Conservation (phyloP, 1,140 invertebrate genomes). For the Drosophila yakuba region DNA sequence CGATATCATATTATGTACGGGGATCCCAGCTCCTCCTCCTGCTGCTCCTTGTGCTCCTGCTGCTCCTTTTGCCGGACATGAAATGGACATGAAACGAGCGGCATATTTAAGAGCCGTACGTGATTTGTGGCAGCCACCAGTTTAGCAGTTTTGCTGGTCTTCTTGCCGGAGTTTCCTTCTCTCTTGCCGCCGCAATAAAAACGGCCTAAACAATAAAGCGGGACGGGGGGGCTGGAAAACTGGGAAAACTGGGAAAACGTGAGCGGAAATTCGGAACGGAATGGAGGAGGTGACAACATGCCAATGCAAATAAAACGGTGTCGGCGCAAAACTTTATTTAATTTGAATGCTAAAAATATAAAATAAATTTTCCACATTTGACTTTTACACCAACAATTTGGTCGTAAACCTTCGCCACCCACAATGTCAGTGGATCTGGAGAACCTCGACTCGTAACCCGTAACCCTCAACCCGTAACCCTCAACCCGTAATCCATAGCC, state of each 20-base stretch:
- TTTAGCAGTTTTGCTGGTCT: not conserved
- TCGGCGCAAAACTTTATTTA: conserved; percentile 70
- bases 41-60: too few relatives aligned
- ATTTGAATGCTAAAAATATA: conserved; percentile 77
- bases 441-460: conserved; percentile 9
- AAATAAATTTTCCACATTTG: conserved; percentile 82
- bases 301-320: conserved; percentile 69
- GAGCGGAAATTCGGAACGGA: conserved; percentile 61
- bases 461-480: conserved; percentile 31
- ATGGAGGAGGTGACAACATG: conserved; percentile 72
- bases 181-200: conserved; percentile 33
- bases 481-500: conserved; percentile 54
- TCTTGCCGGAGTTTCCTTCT: too few relatives aligned
- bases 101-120: conserved; percentile 76
- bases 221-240: not conserved
- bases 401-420: conserved; percentile 61
- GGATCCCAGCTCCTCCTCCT: conserved; percentile 3
- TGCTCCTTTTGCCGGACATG: conserved; percentile 56
- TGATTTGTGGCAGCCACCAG: conserved; percentile 59
- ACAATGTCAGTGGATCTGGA: conserved; percentile 12
- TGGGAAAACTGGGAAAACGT: conserved; percentile 43
- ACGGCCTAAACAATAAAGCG: conserved; percentile 75
- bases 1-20: conserved; percentile 55
- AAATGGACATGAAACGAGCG: conserved; percentile 71
- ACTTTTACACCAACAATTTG: conserved; percentile 81